phyloP scores from a whole-genome alignment of 2,797 vertebrate species.

The Rhinophrynus dorsalis region DNA sequence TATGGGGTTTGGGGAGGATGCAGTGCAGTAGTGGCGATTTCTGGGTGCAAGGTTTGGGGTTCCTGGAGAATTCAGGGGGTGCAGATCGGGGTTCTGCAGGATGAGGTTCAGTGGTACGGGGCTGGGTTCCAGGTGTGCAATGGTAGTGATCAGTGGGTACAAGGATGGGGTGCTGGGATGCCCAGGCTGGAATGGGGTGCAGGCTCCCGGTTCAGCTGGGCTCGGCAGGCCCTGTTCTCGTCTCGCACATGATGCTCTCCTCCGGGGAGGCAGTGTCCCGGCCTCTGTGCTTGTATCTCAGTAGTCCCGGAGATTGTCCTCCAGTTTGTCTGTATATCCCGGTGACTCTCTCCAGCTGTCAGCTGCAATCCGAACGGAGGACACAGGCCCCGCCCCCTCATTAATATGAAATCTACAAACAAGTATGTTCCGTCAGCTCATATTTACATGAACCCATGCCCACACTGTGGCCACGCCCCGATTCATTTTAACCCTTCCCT shows the following conservation, averaged over 20 bases:
- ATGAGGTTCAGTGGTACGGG: neutral
- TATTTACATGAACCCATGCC: neutral
- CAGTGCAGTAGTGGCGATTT: neutral
- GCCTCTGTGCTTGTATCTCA: neutral
- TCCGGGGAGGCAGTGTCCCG: neutral
- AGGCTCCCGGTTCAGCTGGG: conserved; percentile 11
- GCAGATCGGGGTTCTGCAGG: neutral
- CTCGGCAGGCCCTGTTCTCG: conserved; percentile 7
- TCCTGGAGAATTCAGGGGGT: neutral
- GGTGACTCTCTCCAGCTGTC: conserved; percentile 35
- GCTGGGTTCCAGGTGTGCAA: neutral
- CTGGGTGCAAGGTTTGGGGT: neutral
- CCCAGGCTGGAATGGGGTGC: conserved; percentile 18
- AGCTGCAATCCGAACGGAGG: conserved; percentile 6
- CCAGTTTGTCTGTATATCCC: conserved; percentile 14
- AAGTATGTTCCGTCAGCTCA: neutral
- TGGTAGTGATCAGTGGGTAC: neutral
- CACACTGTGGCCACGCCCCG: neutral
- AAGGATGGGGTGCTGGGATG: neutral
- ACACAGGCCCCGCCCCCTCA: neutral
- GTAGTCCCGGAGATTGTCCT: neutral
- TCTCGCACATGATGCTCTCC: conserved; percentile 16
- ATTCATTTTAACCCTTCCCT: neutral
- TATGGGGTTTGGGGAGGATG: neutral
- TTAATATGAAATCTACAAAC: neutral